phyloP scores from a whole-genome alignment of 1,140 invertebrate species.

The Brachionus sp. region DNA sequence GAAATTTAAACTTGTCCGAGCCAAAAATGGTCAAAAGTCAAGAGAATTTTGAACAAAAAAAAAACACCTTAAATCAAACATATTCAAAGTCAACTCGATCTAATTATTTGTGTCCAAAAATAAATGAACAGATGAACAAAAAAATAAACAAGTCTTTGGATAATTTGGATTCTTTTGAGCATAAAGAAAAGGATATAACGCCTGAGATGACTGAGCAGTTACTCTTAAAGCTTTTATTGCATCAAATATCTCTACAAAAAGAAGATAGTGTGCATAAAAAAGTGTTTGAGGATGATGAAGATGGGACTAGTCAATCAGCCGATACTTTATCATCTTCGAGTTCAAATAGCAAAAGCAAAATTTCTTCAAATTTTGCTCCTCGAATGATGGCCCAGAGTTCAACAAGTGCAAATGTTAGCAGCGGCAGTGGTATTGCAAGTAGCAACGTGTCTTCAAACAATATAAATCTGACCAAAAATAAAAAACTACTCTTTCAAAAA shows the following conservation, averaged over 20 bases:
- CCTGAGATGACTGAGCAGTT: slow-evolving; percentile 37
- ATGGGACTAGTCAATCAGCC: neutral
- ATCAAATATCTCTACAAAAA: slow-evolving; percentile 18
- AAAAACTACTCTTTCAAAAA: neutral
- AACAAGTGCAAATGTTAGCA: neutral
- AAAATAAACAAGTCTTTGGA: slow-evolving; percentile 34
- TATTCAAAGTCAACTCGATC: slow-evolving; percentile 8
- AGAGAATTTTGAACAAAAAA: slow-evolving; percentile 8
- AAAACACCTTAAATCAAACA: neutral
- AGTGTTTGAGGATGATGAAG: neutral
- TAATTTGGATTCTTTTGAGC: neutral
- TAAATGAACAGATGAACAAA: neutral
- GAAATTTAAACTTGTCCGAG: neutral
- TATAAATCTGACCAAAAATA: slow-evolving; percentile 15
- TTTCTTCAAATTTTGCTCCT: neutral
- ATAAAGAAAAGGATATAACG: neutral
- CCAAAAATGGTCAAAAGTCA: neutral
- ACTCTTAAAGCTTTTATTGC: slow-evolving; percentile 29
- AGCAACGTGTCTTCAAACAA: neutral
- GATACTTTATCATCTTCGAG: slow-evolving; percentile 15
- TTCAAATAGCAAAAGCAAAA: slow-evolving; percentile 6
- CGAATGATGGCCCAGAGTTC: neutral
- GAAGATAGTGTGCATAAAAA: neutral
- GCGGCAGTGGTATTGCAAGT: neutral
- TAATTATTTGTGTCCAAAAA: slow-evolving; percentile 8